Conservation (phyloP, 2,113 vertebrate genomes). For the Podarcis cretensis region DNA sequence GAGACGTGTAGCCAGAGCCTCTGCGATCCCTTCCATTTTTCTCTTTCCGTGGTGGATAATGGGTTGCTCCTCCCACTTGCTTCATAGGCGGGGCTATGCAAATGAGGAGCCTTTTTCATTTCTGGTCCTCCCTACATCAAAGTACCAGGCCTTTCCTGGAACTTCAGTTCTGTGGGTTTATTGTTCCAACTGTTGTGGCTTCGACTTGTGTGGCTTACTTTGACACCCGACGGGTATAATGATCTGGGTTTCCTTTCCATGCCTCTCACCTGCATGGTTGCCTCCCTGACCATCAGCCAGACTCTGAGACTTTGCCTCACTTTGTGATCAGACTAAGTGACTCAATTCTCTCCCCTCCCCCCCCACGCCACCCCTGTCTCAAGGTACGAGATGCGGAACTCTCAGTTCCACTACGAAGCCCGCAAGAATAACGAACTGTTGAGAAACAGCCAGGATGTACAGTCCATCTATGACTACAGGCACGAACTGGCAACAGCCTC, state of each 20-base stretch:
- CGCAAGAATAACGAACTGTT: conserved; percentile 53
- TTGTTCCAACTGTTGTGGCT: no score
- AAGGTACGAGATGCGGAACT: conserved; percentile 30
- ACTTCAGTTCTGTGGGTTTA: no score
- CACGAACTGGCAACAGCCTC: conserved; percentile 16
- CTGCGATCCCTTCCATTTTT: not conserved
- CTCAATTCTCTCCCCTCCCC: no score
- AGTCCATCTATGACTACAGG: conserved; percentile 15
- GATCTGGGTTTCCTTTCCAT: no score
- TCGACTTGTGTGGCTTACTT: no score
- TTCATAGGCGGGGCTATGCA: no score
- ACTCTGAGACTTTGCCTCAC: not conserved
- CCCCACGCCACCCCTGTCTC: not conserved
- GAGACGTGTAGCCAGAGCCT: not conserved
- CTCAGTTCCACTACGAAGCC: conserved; percentile 38
- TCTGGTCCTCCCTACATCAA: no score
- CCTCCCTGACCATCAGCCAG: not conserved
- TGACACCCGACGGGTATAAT: no score
- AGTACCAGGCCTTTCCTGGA: no score
- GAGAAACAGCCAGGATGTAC: conserved; percentile 30
- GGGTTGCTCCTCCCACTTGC: no score
- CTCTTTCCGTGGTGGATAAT: not conserved
- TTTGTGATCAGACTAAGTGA: not conserved
- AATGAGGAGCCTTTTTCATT: no score
- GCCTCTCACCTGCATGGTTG: not conserved